Evolutionary conservation across 1,140 invertebrate species (phyloP), one percentile per base, ranked within the genome.

Genomic region (Mylabris phalerata): DNA sequence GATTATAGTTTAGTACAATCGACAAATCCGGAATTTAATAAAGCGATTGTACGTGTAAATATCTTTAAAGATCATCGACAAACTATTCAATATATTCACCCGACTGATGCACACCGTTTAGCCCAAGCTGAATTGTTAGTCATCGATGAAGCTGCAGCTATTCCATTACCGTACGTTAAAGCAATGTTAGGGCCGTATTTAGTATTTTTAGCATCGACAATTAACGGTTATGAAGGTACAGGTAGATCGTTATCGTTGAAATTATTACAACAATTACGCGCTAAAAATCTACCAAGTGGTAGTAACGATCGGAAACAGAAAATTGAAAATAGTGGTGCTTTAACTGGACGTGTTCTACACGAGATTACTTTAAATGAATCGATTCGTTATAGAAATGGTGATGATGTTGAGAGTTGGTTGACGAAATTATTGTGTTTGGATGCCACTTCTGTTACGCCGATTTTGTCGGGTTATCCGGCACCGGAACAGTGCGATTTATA

Each of bases 221-320:
- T 98, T 32, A 96, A 97, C 73, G 96, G 95, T 70, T 98, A 99
- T 75, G 98, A 99, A 82, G 98, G 98, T 50, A 99, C 98, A 96
- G 97, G 97, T 0, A 79, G 97, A 19, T 98, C 95, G 2, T 78
- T 99, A 3, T 98, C 95, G 0, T 75, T 99, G 9, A 99, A 99
- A 78, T 77, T 99, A 2, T 84, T 99, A 11, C 86, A 95, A 61
- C 92, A 99, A 70, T 78, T 99, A 1, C 74, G 90, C 51, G 76
- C 80, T 41, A 86, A 90, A 68, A 68, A 71, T 9, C 71, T 69
- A 5, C 71, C 77, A 32, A 75, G 74, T 60, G 77, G 73, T 50
- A 67, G 74, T 13, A 76, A 72, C 2, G 32, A 32, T 32, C 1
- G 3, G 32, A 32, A 32, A 32, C 32, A 32, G 32, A 32, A 32